Conservation (phyloP, 1,140 invertebrate genomes). For the Lasioglossum baleicum region DNA sequence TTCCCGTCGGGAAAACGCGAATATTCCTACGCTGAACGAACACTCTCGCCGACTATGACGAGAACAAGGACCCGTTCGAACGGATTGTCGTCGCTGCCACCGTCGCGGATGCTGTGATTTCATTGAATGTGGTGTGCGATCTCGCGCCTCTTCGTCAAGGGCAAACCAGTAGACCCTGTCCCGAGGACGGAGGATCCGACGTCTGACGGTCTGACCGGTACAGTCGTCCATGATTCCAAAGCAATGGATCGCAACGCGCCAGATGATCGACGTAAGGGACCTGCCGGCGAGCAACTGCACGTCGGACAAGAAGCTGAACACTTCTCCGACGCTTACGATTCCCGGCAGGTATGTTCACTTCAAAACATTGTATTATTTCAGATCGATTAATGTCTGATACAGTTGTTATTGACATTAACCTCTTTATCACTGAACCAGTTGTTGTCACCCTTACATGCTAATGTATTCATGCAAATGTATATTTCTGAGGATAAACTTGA, state of each 20-base stretch:
- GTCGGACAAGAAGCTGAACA: constrained; percentile 70
- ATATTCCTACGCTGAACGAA: background rate
- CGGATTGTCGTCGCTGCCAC: constrained; percentile 27
- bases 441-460: too few species aligned
- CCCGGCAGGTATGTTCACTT: constrained; percentile 69
- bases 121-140: constrained; percentile 79
- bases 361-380: background rate
- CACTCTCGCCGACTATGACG: constrained; percentile 58
- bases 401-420: too few species aligned
- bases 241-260: constrained; percentile 78
- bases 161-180: constrained; percentile 68
- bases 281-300: constrained; percentile 59
- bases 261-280: constrained; percentile 75
- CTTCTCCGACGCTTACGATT: constrained; percentile 72
- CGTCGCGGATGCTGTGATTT: constrained; percentile 29
- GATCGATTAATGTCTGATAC: too few species aligned
- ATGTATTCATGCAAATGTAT: too few species aligned
- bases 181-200: constrained; percentile 58
- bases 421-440: too few species aligned
- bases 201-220: constrained; percentile 67
- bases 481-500: too few species aligned
- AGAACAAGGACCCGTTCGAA: constrained; percentile 56
- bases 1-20: background rate
- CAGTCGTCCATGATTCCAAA: constrained; percentile 79
- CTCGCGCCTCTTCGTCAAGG: constrained; percentile 75